Evolutionary conservation across 2,888 invertebrate genomes (phyloP), one percentile per base, ranked within the genome.

Genomic region (Diarsia rubi): DNA sequence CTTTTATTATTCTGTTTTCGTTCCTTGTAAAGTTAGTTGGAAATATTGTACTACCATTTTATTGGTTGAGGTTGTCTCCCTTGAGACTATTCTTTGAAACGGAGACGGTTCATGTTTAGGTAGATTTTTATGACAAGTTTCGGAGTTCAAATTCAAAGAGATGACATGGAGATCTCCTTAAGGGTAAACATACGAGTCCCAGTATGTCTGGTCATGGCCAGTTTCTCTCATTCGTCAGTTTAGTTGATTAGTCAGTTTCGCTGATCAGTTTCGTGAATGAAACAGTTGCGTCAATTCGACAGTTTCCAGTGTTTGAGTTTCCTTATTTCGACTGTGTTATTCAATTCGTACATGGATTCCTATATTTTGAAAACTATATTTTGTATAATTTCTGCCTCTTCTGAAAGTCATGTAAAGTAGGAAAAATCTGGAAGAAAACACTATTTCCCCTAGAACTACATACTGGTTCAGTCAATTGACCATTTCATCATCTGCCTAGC

Each of bases 1-100:
- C 8, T 42, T 62, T 79, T 79, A 44, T 52, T 62, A 49, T 65
- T 71, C 54, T 47, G 49, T 79, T 70, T 79, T 63, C n/a, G 2
- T 62, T 27, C 16, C 37, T 31, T 47, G 16, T 24, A 57, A 14
- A 59, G 5, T 37, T 16, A 47, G 45, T 65, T 65, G 31, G 27
- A 60, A 37, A 60, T 54, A 66, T 59, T 47, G 47, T 57, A 44
- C n/a, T 24, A 54, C 37, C 31, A 27, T 69, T 77, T 69, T 71
- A 68, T 68, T n/a, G n/a, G 31, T 66, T 44, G 31, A 24, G n/a
- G 62, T 54, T 49, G 64, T 71, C 37, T 69, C 68, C 60, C 71
- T 12, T 44, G 59, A n/a, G 71, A 54, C 24, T 49, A 3, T 37
- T 71, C 59, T 72, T 68, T 69, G 68, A 31, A 45, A 24, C 14